Evolutionary conservation across 1,140 invertebrate genomes (phyloP).

Genomic region (Solen grandis): DNA sequence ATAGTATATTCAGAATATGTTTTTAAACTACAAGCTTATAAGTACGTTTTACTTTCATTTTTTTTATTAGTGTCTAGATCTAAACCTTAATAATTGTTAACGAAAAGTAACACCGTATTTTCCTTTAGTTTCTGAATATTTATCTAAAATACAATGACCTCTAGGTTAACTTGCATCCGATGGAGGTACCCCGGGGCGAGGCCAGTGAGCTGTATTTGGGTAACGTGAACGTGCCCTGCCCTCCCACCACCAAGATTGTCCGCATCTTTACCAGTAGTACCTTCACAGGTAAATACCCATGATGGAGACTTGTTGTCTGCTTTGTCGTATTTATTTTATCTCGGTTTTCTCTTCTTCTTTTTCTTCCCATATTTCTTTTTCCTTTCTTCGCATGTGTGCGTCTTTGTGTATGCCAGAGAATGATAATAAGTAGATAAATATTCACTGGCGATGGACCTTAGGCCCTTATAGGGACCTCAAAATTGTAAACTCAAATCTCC

Average conservation of each 20-base stretch:
- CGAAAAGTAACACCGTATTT: not conserved
- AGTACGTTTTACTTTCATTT: constrained; percentile 3
- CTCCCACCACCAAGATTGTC: constrained; percentile 98
- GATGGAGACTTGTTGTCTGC: not conserved
- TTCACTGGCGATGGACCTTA: no score
- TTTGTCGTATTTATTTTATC: not conserved
- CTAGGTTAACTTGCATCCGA: not conserved
- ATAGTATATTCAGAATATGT: no score
- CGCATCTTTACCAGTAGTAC: constrained; percentile 98
- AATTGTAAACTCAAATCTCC: no score
- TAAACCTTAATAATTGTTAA: not conserved
- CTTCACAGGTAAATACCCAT: constrained; percentile 89
- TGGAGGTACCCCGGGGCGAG: not conserved
- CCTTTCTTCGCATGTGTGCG: not conserved
- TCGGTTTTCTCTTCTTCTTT: not conserved
- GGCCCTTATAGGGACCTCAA: no score
- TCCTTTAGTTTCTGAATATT: not conserved
- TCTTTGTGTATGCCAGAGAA: no score
- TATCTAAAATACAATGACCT: no score
- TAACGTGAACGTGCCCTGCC: constrained; percentile 71
- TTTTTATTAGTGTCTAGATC: not conserved
- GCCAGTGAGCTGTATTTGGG: constrained; percentile 22
- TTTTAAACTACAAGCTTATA: not conserved
- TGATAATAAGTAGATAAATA: no score
- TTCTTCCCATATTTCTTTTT: not conserved